Base-by-base conservation (phyloP, 2,888 invertebrate species). In the Hylaea fasciaria region DNA sequence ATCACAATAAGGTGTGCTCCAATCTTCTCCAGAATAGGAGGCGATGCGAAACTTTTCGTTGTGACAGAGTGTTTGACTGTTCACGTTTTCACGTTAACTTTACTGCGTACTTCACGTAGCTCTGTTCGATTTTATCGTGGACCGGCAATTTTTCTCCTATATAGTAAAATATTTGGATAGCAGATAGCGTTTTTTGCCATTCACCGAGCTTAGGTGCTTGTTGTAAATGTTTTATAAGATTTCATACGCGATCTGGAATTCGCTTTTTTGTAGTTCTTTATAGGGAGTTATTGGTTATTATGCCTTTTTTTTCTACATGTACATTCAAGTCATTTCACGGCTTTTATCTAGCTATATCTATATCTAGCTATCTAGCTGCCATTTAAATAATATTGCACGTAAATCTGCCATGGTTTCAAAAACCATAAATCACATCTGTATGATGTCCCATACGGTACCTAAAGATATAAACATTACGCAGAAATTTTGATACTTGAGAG, bases 141-240 rank as follows among this genome's bases (percentile, higher is more conserved):
- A 44, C 16, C 40, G 50, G 45, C 59, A 60, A 60, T 73, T 73
- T 68, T 66, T 61, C 64, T 65, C 61, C 55, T 62, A 47, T 39
- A 48, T 69, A 76, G 66, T 76, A 74, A 77, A 77, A 77, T 72
- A 71, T 73, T 71, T 70, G 66, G 58, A 69, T 65, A 66, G 59
- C 22, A 65, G 63, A 71, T 68, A 69, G 64, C 66, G 61, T 37
- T 48, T 57, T 46, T 54, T 35, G 40, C 32, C 54, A 50, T 54
- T 54, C 50, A 54, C 37, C 9, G 17, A 14, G 28, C 43, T 48
- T 41, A 41, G 51, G 51, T 22, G 16, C 43, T 37, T 32, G 32
- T 43, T 51, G 43, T 51, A 43, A 51, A 43, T 51, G 40, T 51
- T 51, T 51, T 32, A 43, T 16, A 43, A 32, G 35, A 35, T 35